Base-by-base conservation (phyloP, 2,888 invertebrate genomes). In the Athalia rosae region DNA sequence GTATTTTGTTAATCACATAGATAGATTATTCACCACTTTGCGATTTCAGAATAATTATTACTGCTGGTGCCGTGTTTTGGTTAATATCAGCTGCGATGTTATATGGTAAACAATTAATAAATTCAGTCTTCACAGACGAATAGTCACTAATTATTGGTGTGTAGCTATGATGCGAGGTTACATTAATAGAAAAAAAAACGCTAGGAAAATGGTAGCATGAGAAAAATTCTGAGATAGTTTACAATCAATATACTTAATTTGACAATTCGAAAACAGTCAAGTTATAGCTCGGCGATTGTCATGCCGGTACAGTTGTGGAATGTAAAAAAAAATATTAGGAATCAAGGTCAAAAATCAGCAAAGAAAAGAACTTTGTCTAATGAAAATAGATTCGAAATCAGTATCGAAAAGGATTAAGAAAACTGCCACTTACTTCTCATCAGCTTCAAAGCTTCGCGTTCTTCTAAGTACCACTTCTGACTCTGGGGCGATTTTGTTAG, bases 361-460 rank as follows among this genome's bases (percentile, higher is more conserved):
- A 58, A 58, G 58, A 43, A 43, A 71, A n/a, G 1, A 11, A 53
- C 53, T 4, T n/a, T n/a, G n/a, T 9, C 7, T 71, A 28, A 5
- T 41, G 45, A 13, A 56, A 71, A 58, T 43, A 15, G 58, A 56
- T 28, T 69, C 43, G 48, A 41, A 69, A 69, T 9, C 28, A 1
- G n/a, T 50, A 56, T 58, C 4, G 43, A 58, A 45, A 43, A 4
- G 3, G 48, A 6, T 45, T 45, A 43, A 0, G 28, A 7, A 58
- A 71, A 9, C 13, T 59, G 45, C 53, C 80, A 95, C 95, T 94
- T 92, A 97, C 97, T 95, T 95, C 91, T 95, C 95, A 90, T 97
- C 96, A 86, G 95, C 95, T 90, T 96, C 96, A 89, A 96, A 96
- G 91, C 96, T 97, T 89, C 96, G 95, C 64, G 96, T 95, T 89